Conservation (phyloP, 2,113 vertebrate genomes). For the Ia io region DNA sequence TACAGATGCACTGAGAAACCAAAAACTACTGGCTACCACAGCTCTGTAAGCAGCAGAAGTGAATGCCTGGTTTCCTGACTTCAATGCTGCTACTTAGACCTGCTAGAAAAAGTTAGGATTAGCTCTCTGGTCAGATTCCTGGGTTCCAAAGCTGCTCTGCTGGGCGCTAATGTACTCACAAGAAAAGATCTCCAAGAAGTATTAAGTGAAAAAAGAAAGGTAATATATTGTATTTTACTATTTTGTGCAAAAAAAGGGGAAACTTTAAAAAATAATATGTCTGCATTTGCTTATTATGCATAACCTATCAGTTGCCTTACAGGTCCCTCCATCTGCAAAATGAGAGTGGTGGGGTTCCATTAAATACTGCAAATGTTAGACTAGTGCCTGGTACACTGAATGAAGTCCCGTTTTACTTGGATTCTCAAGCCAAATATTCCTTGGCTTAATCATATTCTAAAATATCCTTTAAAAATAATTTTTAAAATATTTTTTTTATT, state of each 20-base stretch:
- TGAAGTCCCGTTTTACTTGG: background rate
- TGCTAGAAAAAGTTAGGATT: background rate
- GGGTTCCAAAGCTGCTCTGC: background rate
- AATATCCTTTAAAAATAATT: background rate
- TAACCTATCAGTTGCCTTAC: background rate
- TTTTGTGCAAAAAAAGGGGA: background rate
- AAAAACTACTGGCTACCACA: background rate
- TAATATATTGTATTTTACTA: background rate
- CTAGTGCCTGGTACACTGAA: background rate
- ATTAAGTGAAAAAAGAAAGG: background rate
- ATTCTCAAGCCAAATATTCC: conserved; percentile 12
- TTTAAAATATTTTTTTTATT: background rate
- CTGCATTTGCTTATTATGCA: background rate
- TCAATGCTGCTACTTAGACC: background rate
- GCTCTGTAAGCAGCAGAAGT: background rate
- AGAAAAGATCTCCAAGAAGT: background rate
- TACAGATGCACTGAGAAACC: background rate
- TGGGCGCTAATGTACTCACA: background rate
- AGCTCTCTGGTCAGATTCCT: background rate
- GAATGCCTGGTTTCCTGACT: background rate
- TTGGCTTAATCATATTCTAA: conserved; percentile 26
- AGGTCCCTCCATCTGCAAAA: background rate
- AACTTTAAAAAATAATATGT: background rate
- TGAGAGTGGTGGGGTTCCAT: background rate
- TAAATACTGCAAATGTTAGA: background rate